Percentiles rank a stretch among this genome's conserved stretches.
phyloP scores from a whole-genome alignment of 92 coral and sea anemone species.

The Epizoanthus rinbou region DNA sequence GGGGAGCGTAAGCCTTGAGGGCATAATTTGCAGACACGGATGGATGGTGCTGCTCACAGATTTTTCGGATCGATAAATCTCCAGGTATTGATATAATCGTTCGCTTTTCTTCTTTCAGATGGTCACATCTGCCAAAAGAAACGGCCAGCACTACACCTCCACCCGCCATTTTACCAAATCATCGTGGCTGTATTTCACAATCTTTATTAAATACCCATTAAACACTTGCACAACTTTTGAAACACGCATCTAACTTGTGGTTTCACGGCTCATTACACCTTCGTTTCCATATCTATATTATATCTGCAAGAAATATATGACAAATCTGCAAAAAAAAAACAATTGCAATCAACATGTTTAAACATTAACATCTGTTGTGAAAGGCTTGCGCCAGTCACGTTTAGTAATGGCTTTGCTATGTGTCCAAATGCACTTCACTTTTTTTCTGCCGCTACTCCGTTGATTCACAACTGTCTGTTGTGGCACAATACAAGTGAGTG shows the following conservation, averaged over 20 bases:
- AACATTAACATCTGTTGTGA: not conserved
- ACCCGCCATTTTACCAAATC: conserved; percentile 1
- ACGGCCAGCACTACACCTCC: not conserved
- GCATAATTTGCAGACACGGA: not conserved
- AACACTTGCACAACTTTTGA: no score
- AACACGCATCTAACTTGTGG: no score
- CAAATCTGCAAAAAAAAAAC: not conserved
- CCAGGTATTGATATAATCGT: conserved; percentile 2
- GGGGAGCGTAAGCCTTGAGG: not conserved
- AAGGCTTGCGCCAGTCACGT: no score
- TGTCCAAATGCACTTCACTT: no score
- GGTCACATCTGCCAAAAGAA: not conserved
- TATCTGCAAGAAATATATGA: not conserved
- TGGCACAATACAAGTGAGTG: not conserved
- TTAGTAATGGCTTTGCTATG: no score
- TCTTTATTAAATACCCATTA: no score
- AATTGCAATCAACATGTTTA: not conserved
- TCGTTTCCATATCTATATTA: no score
- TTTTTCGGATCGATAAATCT: not conserved
- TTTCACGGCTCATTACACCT: no score
- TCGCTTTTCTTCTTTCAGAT: conserved; percentile 6
- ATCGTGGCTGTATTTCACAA: no score
- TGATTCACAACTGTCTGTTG: not conserved
- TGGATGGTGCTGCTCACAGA: not conserved
- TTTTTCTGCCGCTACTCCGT: no score